Conservation (phyloP, 2,888 invertebrate species). For the Lochmaea capreae region DNA sequence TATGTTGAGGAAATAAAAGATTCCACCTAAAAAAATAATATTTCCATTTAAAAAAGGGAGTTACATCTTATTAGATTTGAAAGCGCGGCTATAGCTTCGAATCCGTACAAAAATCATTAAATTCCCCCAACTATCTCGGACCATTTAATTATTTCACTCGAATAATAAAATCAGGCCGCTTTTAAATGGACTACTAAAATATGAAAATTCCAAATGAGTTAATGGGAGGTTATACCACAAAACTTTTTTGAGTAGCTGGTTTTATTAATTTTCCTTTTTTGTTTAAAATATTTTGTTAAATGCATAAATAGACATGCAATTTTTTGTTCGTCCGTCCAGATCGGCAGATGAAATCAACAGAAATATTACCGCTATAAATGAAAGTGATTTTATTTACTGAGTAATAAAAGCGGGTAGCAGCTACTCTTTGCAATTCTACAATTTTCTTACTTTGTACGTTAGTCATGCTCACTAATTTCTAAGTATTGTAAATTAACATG, state of each 20-base stretch:
- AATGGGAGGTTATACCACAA: not conserved
- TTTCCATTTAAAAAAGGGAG: not conserved
- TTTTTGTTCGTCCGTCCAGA: too few relatives aligned
- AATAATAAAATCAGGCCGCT: conserved; percentile 15
- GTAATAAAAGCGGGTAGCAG: too few relatives aligned
- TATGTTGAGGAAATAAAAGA: not conserved
- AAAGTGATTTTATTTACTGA: too few relatives aligned
- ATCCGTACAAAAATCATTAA: conserved; percentile 3
- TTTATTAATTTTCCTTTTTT: conserved; percentile 7
- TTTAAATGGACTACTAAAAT: conserved; percentile 24
- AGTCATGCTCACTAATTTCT: too few relatives aligned
- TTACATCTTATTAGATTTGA: not conserved
- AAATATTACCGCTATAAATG: too few relatives aligned
- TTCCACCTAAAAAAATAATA: not conserved
- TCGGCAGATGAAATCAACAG: too few relatives aligned
- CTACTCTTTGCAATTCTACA: too few relatives aligned
- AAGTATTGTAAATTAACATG: too few relatives aligned
- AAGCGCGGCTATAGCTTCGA: not conserved
- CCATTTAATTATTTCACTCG: not conserved
- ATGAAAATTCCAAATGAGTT: conserved; percentile 9
- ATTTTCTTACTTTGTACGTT: too few relatives aligned
- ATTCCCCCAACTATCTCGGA: not conserved
- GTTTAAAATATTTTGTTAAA: too few relatives aligned
- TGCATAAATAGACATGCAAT: too few relatives aligned
- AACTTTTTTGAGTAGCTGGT: not conserved